Conservation (phyloP, 2,797 vertebrate species). For the Anguilla megastoma region DNA sequence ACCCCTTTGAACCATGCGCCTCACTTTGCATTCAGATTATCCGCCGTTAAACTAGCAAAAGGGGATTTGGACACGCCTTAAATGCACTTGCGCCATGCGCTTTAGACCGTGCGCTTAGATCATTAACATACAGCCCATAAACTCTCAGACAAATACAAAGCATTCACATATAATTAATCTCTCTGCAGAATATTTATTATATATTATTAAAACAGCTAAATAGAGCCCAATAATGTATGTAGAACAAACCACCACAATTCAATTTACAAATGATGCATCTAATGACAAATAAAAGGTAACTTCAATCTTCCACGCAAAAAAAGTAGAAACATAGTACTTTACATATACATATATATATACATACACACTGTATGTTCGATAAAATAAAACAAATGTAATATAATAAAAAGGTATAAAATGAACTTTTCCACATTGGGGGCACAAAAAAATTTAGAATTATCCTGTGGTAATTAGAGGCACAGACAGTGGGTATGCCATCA, state of each 20-base stretch:
- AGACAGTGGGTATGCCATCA: constrained; percentile 65
- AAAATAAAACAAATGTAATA: neutral
- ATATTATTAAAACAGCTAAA: neutral
- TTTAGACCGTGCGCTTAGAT: no score
- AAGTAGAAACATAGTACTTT: neutral
- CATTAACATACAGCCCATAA: neutral
- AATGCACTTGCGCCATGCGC: no score
- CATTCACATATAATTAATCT: neutral
- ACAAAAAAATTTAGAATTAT: constrained; percentile 54
- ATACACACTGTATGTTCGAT: neutral
- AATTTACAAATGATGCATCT: neutral
- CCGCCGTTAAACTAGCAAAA: no score
- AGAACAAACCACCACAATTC: neutral
- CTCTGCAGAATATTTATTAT: neutral
- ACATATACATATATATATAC: no score
- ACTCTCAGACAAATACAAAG: neutral
- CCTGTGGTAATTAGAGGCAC: constrained; percentile 63
- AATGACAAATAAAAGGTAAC: neutral
- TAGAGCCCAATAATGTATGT: neutral
- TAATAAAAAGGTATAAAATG: neutral
- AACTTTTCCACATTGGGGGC: neutral
- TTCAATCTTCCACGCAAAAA: neutral
- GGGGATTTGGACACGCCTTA: no score
- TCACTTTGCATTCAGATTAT: no score
- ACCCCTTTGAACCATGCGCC: no score